Conservation (phyloP, 2,888 invertebrate species). For the Podabrus alpinus region DNA sequence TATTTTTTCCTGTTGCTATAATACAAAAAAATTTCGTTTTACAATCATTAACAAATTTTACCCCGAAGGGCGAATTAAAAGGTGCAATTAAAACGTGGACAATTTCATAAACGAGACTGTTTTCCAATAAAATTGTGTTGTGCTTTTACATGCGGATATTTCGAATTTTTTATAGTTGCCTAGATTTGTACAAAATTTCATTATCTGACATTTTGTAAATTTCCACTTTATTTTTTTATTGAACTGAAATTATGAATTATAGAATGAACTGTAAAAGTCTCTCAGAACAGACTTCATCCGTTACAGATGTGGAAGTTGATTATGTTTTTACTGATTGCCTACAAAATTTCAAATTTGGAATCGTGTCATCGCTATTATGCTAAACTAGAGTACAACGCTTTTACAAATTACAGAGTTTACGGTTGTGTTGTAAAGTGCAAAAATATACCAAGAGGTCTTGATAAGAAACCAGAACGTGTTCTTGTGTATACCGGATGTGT, state of each 20-base stretch:
- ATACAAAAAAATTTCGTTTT: neutral
- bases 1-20: constrained; percentile 38
- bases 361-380: constrained; percentile 1
- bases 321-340: neutral
- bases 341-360: neutral
- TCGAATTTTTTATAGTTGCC: neutral
- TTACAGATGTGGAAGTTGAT: constrained; percentile 3
- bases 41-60: neutral
- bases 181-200: neutral
- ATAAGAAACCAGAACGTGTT: neutral
- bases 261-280: neutral
- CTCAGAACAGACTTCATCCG: neutral
- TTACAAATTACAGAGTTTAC: neutral
- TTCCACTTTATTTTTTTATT: neutral
- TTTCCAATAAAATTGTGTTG: neutral
- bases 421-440: constrained; percentile 3
- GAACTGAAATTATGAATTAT: neutral
- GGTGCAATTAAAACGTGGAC: neutral
- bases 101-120: neutral
- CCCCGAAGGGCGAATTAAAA: neutral
- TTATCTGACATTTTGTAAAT: neutral
- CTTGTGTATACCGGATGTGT: neutral
- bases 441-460: constrained; percentile 1
- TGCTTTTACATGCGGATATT: neutral
- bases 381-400: neutral